These are phyloP conservation scores for Pelecanoides urinatrix DNA, from an alignment of 2,113 vertebrate species.

Conservation along the genomic window DNA sequence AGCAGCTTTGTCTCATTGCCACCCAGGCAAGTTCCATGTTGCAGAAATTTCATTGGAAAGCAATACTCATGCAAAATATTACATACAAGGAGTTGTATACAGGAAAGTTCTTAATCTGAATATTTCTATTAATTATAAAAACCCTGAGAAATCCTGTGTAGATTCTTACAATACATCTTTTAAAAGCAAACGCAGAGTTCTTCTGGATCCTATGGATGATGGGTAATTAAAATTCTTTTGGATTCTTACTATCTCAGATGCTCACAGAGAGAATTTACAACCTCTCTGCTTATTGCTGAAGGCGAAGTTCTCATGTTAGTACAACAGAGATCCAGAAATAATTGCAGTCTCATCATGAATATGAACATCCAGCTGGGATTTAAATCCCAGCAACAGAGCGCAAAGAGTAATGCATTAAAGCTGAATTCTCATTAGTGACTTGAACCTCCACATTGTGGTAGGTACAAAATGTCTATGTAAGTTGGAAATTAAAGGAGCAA, in stretches of 20 bases:
- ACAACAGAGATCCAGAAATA: conserved; percentile 30
- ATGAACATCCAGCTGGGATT: conserved; percentile 45
- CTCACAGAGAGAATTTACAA: background rate
- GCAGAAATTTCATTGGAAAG: background rate
- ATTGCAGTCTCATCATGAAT: conserved; percentile 25
- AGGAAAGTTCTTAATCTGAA: background rate
- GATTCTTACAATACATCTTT: background rate
- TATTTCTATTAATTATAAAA: background rate
- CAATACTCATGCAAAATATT: background rate
- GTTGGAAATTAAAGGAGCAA: background rate
- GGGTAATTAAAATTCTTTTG: background rate
- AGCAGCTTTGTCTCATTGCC: background rate
- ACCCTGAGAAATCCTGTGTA: background rate
- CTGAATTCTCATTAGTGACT: conserved; percentile 10
- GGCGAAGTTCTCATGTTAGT: background rate
- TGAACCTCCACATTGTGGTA: background rate
- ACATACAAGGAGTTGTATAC: background rate
- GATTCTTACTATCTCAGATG: background rate
- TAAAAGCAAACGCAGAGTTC: background rate
- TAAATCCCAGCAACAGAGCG: background rate
- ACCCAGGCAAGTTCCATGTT: background rate
- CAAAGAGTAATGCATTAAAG: background rate
- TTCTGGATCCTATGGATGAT: background rate
- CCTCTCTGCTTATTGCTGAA: background rate
- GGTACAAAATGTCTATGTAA: background rate